Evolutionary conservation across 2,113 vertebrate species (phyloP).

Genomic region (Myotis yumanensis): DNA sequence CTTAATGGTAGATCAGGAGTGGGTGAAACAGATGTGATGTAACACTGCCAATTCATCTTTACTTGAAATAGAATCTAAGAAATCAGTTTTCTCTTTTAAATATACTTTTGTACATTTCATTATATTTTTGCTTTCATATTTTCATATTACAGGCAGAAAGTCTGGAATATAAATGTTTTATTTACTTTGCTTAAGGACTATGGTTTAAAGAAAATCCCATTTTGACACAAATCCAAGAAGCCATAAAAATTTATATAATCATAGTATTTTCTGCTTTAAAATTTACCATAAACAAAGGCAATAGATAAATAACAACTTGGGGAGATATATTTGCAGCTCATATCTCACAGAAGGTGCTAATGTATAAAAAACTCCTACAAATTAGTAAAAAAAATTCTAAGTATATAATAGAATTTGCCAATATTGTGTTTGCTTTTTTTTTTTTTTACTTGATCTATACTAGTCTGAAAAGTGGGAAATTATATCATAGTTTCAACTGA

Average conservation of each 20-base stretch:
- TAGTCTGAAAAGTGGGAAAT: no score
- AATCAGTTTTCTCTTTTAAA: slow-evolving; percentile 10
- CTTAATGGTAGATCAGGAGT: background rate
- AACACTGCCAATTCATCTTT: background rate
- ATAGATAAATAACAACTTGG: background rate
- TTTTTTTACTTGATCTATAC: no score
- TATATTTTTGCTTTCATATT: slow-evolving; percentile 31
- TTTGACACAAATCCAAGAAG: background rate
- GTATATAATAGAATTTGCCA: background rate
- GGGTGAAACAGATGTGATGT: background rate
- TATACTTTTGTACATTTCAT: background rate
- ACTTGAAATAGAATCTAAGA: background rate
- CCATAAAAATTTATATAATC: background rate
- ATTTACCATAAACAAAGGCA: background rate
- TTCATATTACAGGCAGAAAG: background rate
- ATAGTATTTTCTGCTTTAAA: slow-evolving; percentile 23
- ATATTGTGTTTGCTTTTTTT: no score
- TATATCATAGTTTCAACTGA: no score
- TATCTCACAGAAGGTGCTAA: background rate
- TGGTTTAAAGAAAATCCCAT: background rate
- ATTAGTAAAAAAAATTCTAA: background rate
- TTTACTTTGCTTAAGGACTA: slow-evolving; percentile 12
- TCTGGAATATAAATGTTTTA: background rate
- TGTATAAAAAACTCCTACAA: background rate
- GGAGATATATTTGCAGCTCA: background rate